Base-by-base conservation (phyloP, 2,888 invertebrate species). In the Oasisia sp. region DNA sequence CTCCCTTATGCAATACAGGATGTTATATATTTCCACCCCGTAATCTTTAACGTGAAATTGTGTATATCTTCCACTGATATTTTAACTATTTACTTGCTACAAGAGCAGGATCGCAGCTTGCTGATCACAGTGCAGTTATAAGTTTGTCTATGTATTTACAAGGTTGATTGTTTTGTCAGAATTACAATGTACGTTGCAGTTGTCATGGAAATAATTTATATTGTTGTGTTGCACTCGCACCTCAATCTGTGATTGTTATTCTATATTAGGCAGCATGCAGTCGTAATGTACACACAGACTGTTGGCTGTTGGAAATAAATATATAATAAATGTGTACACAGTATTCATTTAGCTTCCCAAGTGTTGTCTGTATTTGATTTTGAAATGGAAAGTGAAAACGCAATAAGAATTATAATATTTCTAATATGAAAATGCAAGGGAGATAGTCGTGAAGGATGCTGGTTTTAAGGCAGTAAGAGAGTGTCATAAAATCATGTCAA, bases 201-300 rank as follows among this genome's bases (percentile, higher is more conserved):
- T 74, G 74, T 74, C 74, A 74, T 74, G 74, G 74, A 74, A 74
- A 74, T 27, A 19, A 74, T 74, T 74, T 19, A 74, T 74, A 74
- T 74, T 74, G 74, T 74, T 74, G n/a, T 74, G 74, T 74, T 74
- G 74, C 19, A 74, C 74, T 74, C 27, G 74, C 19, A 74, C 74
- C 74, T 74, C 19, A 74, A 74, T 74, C 74, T 74, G 74, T 74
- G 74, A 74, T 74, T 74, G 74, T 74, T 74, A 74, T 74, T 74
- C 19, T 74, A 74, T 19, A 27, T n/a, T 74, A 74, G 27, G 74
- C 14, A 74, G 74, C 74, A 74, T 74, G 74, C 74, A 74, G 74
- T 74, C n/a, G 7, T 74, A 74, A 74, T 74, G 74, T 74, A 74
- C 74, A 74, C 27, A 74, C 74, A 74, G 74, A 19, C 74, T 74